A percentile compares a stretch with the other conserved stretches of the same genome.
Conservation (phyloP, 2,113 vertebrate species). For the Conger conger region DNA sequence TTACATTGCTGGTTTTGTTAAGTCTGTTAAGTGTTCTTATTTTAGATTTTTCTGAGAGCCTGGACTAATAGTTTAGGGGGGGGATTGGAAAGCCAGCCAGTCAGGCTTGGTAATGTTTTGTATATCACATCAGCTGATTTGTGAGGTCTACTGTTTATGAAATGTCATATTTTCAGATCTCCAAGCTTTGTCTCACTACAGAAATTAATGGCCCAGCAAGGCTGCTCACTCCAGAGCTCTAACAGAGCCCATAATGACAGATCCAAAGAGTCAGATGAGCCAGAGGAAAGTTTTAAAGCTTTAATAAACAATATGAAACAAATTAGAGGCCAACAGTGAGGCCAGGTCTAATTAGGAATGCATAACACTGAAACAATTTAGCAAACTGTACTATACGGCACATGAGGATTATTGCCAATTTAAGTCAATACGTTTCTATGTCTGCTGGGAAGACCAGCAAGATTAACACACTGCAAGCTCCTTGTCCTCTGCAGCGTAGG, state of each 20-base stretch:
- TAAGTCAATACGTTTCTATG: slow-evolving; percentile 25
- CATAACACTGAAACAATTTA: slow-evolving; percentile 23
- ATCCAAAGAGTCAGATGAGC: slow-evolving; percentile 34
- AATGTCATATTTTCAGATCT: slow-evolving; percentile 19
- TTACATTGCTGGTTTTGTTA: neutral
- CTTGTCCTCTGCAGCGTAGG: slow-evolving; percentile 21
- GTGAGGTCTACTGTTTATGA: slow-evolving; percentile 24
- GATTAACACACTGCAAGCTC: slow-evolving; percentile 14
- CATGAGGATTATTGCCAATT: slow-evolving; percentile 24
- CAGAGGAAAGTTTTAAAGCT: slow-evolving; percentile 26
- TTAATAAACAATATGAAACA: slow-evolving; percentile 37
- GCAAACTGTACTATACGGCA: neutral
- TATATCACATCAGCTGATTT: slow-evolving; percentile 25
- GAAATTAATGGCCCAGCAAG: slow-evolving; percentile 6
- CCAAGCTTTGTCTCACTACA: neutral
- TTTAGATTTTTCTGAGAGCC: neutral
- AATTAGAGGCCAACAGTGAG: slow-evolving; percentile 26
- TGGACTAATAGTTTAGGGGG: neutral
- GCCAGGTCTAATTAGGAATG: slow-evolving; percentile 34
- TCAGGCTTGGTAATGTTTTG: neutral
- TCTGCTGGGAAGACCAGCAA: slow-evolving; percentile 4
- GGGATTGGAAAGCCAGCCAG: neutral
- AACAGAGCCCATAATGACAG: slow-evolving; percentile 32
- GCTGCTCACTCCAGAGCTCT: slow-evolving; percentile 27
- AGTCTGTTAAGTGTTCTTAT: neutral